A percentile compares a stretch with the other conserved stretches of the same genome.
Evolutionary conservation across 2,113 vertebrate genomes (phyloP).

Genomic region (Haemorhous mexicanus): DNA sequence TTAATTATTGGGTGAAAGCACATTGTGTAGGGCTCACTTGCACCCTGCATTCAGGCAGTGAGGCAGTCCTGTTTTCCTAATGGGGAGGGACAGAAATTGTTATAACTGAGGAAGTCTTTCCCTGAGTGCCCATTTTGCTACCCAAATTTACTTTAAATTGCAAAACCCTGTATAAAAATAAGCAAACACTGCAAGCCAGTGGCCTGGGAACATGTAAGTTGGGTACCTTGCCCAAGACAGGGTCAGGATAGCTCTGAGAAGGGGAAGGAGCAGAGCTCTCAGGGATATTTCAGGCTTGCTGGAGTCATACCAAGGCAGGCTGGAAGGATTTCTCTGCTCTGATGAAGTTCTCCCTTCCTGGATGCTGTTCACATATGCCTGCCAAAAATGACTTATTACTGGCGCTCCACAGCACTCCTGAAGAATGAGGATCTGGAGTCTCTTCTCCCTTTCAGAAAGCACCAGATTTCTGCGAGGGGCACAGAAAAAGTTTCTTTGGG

Average conservation of each 20-base stretch:
- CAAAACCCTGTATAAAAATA: background rate
- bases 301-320: background rate
- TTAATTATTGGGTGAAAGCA: constrained; percentile 6
- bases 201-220: background rate
- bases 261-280: background rate
- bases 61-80: rapidly evolving
- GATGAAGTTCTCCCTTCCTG: background rate
- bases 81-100: background rate
- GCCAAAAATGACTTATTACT: constrained; percentile 1
- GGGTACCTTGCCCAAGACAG: background rate
- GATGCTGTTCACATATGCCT: background rate
- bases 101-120: background rate
- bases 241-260: background rate
- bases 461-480: background rate
- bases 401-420: background rate
- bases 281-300: background rate
- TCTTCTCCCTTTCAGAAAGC: background rate
- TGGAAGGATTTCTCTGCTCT: background rate
- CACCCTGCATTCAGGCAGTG: background rate
- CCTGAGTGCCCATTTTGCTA: background rate
- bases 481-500: background rate
- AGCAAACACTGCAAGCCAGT: background rate
- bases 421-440: background rate
- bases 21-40: background rate
- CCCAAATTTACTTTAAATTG: background rate